A percentile compares a stretch with the other conserved stretches of the same genome.
Conservation (phyloP, 2,888 invertebrate species). For the Andricus quercusramuli region DNA sequence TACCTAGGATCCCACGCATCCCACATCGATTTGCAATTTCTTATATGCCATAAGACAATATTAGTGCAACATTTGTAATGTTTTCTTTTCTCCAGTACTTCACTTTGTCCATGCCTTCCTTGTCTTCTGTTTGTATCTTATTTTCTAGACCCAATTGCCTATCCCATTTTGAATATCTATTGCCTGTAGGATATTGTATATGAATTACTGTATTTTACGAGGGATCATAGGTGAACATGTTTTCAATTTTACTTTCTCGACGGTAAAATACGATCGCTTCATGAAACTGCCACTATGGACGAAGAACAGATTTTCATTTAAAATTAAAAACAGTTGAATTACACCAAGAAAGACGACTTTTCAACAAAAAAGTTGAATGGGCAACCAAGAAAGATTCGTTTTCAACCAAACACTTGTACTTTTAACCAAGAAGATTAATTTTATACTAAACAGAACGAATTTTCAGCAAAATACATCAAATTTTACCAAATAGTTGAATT, state of each 20-base stretch:
- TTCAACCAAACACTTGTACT: too few relatives aligned
- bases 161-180: not conserved
- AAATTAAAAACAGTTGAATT: too few relatives aligned
- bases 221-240: constrained; percentile 33
- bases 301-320: too few relatives aligned
- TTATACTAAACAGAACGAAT: too few relatives aligned
- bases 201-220: constrained; percentile 27
- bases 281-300: not conserved
- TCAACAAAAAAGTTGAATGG: too few relatives aligned
- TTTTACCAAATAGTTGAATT: too few relatives aligned
- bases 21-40: not conserved
- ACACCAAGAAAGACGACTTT: too few relatives aligned
- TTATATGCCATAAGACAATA: not conserved
- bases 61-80: not conserved
- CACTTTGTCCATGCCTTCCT: not conserved
- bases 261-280: constrained; percentile 5
- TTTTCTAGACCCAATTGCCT: not conserved
- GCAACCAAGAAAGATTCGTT: too few relatives aligned
- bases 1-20: not conserved
- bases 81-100: not conserved
- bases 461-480: too few relatives aligned
- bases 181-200: not conserved
- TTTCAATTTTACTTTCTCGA: constrained; percentile 15
- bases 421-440: too few relatives aligned
- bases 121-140: not conserved